Base-by-base conservation (phyloP, 2,888 invertebrate species). In the Melinopterus prodromus region DNA sequence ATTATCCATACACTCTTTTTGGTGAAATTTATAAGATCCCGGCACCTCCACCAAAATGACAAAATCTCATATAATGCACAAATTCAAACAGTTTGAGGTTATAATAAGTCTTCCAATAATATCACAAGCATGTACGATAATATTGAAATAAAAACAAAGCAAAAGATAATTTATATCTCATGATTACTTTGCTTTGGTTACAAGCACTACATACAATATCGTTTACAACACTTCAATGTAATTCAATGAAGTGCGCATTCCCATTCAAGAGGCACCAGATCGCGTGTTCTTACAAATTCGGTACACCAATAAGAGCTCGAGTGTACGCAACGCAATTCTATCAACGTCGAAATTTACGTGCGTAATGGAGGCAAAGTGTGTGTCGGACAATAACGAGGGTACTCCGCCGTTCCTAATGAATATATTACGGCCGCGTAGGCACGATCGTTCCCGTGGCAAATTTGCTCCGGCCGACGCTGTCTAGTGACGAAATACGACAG, bases 351-450 rank as follows among this genome's bases (percentile, higher is more conserved):
- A 53, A 53, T 53, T 9, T 53, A 53, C 53, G 53, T 12, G 53
- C 53, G 53, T 53, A 53, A 53, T 53, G 53, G 53, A 12, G 9
- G 53, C 12, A 53, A 53, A 53, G 53, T 53, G 53, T 53, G 53
- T 53, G 53, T 53, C 53, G 53, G 53, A 53, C 53, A 53, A 53
- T 53, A 53, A 53, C 53, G 53, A 53, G 53, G 53, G 53, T 53
- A 53, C 53, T 53, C 53, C 53, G 53, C 53, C 53, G 53, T 53
- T 53, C 53, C 3, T 53, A 53, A 53, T 53, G 53, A 53, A 53
- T 53, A 53, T 53, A 53, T 53, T 53, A 53, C 53, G 53, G 53
- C 53, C 53, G 53, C 5, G 53, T 53, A 53, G 53, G 53, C 53
- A 53, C 53, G 53, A 53, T 53, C 53, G 2, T 53, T 53, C 9